Base-by-base conservation (phyloP, 1,140 invertebrate species). In the Zaprionus nigranus region DNA sequence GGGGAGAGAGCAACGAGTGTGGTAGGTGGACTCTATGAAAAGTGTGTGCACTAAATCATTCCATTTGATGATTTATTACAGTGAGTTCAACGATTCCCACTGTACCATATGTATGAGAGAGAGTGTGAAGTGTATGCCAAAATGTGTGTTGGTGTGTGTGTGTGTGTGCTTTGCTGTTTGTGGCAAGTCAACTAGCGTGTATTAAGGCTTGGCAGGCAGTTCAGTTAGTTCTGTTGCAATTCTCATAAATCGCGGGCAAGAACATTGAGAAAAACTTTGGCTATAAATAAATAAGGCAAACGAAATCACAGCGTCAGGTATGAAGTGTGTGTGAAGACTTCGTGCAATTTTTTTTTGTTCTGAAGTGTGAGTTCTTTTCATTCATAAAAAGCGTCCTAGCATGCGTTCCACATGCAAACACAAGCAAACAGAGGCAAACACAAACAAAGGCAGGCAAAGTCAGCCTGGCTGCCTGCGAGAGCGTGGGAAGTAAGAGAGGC, bases 41-140 rank as follows among this genome's bases (percentile, higher is more conserved):
- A 73, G 53, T 63, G 71, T 58, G 30, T 70, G 61, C 61, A 76
- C 69, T 87, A 87, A 82, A 86, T 86, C 83, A 86, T 81, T 78
- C 62, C 66, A 75, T 83, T 80, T 64, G 40, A 75, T 88, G 83
- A 88, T 87, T 87, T 87, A 87, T 86, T 75, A 66, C 61, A 43
- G 56, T 9, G 30, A 22, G 56, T 1, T 9, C 28, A 64, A 24
- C 65, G 43, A 59, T 59, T 68, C 40, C 54, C 65, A 34, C 43
- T 11, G 9, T 34, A 11, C 9, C 30, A 34, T 30, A 11, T 30
- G 28, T 30, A 9, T 9, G 28, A 30, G 28, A 30, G 30, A 34
- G 12, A 68, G 43, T 22, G n/a, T n/a, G n/a, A n/a, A n/a, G n/a
- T n/a, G 20, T 36, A 22, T 43, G 49, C 15, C 6, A 36, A n/a